These are phyloP conservation scores for Habrosyne pyritoides DNA, from an alignment of 2,888 invertebrate species.

Conservation along the genomic window DNA sequence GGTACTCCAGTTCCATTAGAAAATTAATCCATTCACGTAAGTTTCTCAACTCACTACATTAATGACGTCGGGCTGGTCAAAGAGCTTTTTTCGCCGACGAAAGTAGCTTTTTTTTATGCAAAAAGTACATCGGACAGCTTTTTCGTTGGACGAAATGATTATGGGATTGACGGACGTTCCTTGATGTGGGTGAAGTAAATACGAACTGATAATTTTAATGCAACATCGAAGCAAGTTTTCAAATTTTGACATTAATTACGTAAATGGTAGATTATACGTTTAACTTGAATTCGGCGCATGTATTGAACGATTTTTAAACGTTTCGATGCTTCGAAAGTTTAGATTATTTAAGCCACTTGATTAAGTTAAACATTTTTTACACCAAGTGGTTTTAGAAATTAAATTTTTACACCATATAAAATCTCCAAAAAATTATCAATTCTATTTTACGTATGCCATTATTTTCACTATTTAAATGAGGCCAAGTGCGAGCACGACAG, in stretches of 20 bases:
- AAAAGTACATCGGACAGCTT: slow-evolving; percentile 29
- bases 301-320: neutral
- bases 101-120: slow-evolving; percentile 24
- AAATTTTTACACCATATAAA: too few relatives aligned
- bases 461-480: too few relatives aligned
- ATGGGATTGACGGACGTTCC: neutral
- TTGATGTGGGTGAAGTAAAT: slow-evolving; percentile 1
- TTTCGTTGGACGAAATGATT: slow-evolving; percentile 22
- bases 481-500: too few relatives aligned
- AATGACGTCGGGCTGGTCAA: slow-evolving; percentile 40
- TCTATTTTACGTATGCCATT: too few relatives aligned
- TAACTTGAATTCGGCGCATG: neutral
- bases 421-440: too few relatives aligned
- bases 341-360: too few relatives aligned
- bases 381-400: too few relatives aligned
- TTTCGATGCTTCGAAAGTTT: too few relatives aligned
- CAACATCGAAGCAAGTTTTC: neutral
- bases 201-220: slow-evolving; percentile 5
- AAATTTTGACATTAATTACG: neutral
- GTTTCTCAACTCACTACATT: slow-evolving; percentile 14
- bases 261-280: neutral
- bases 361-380: too few relatives aligned
- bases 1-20: neutral
- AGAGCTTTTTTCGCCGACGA: slow-evolving; percentile 29
- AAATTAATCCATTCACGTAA: slow-evolving; percentile 1